Evolutionary conservation across 2,888 invertebrate species (phyloP).

Genomic region (Mimumesa dahlbomi): DNA sequence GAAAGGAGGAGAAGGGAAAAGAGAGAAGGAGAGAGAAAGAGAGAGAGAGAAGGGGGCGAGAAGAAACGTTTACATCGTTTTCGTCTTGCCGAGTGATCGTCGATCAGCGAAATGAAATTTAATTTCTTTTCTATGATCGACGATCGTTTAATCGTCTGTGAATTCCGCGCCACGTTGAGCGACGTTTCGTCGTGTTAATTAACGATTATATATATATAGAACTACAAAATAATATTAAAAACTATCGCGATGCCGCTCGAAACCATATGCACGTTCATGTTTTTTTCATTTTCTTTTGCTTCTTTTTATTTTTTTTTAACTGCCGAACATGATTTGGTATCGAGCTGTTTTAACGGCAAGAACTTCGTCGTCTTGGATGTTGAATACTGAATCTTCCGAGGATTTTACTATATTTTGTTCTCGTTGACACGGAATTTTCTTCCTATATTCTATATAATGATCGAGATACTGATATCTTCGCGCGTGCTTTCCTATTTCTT

Average conservation of each 20-base stretch:
- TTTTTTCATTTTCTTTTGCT: not conserved
- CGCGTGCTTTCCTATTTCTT: too few relatives aligned
- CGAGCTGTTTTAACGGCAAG: conserved; percentile 1
- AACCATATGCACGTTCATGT: not conserved
- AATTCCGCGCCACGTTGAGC: conserved; percentile 13
- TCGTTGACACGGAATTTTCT: too few relatives aligned
- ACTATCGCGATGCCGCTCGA: conserved; percentile 12
- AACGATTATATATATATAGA: conserved; percentile 14
- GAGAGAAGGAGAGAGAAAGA: conserved; percentile 6
- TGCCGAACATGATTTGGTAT: not conserved
- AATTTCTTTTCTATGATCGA: not conserved
- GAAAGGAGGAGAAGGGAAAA: conserved; percentile 2
- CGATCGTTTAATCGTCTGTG: not conserved
- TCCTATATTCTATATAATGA: too few relatives aligned
- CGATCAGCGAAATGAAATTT: not conserved
- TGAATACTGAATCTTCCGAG: not conserved
- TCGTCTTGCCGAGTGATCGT: conserved; percentile 1
- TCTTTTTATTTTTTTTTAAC: not conserved
- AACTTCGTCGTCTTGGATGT: not conserved
- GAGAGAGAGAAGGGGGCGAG: conserved; percentile 1
- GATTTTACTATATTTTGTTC: too few relatives aligned
- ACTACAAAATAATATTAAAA: conserved; percentile 22
- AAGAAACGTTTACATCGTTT: not conserved
- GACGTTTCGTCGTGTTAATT: conserved; percentile 8
- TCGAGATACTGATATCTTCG: too few relatives aligned